phyloP scores from a whole-genome alignment of 2,113 vertebrate genomes.

The pig (Sus scrofa) region DNA sequence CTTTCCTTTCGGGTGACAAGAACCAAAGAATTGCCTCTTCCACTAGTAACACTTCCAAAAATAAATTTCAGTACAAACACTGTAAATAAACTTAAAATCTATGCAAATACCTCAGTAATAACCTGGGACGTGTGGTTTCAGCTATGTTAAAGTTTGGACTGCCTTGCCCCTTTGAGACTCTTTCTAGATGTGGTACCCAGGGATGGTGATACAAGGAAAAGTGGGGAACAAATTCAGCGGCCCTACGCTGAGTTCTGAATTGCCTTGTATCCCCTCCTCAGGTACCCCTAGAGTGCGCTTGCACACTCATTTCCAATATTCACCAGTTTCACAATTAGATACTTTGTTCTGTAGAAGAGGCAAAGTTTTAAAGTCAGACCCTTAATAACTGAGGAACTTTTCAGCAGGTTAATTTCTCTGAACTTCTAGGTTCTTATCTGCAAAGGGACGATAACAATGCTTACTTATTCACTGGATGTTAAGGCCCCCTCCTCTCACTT shows the following conservation, averaged over 20 bases:
- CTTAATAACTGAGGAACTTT: not conserved
- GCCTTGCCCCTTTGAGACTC: not conserved
- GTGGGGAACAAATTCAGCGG: not conserved
- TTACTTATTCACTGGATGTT: not conserved
- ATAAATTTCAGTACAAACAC: not conserved
- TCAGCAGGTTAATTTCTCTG: not conserved
- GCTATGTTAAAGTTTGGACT: not conserved
- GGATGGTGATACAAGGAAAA: not conserved
- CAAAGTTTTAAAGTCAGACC: not conserved
- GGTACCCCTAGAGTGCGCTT: not conserved
- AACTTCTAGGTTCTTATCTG: not conserved
- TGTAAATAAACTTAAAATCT: not conserved
- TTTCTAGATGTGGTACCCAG: not conserved
- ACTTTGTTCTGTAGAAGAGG: not conserved
- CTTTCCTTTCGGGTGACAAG: no score
- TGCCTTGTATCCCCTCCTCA: not conserved
- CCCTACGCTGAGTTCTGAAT: not conserved
- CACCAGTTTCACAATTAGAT: not conserved
- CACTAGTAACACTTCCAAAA: not conserved
- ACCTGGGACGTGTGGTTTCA: not conserved
- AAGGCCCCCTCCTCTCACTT: not conserved
- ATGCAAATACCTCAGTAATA: not conserved
- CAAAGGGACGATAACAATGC: not conserved
- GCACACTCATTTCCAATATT: not conserved
- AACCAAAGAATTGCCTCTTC: no score